Evolutionary conservation across 2,797 vertebrate genomes (phyloP).

Genomic region (Premnoplex brunnescens): DNA sequence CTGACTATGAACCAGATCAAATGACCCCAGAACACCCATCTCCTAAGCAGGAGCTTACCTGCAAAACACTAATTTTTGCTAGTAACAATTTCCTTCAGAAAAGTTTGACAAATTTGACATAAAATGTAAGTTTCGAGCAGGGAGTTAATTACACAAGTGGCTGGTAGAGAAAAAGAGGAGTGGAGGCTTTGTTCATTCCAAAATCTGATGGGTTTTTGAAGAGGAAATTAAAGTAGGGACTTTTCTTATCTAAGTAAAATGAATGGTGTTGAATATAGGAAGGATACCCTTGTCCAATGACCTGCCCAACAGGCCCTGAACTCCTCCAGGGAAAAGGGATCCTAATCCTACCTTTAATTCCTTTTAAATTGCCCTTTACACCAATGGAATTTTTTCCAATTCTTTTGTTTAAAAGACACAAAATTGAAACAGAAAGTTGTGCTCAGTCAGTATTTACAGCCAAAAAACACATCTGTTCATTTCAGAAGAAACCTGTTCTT

Average conservation of each 20-base stretch:
- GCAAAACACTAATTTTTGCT: neutral
- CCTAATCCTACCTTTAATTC: neutral
- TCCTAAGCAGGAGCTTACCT: neutral
- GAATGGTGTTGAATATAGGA: neutral
- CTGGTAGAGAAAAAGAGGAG: neutral
- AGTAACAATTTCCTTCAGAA: neutral
- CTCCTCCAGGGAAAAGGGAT: neutral
- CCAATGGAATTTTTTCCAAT: neutral
- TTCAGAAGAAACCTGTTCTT: neutral
- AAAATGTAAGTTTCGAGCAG: neutral
- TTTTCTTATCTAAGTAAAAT: neutral
- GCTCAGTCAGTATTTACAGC: neutral
- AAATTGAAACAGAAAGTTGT: neutral
- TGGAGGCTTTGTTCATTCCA: neutral
- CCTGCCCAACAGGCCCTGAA: neutral
- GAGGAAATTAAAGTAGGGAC: neutral
- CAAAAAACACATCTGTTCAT: neutral
- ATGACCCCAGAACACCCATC: neutral
- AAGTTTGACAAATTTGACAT: neutral
- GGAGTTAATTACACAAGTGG: neutral
- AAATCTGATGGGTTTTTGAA: neutral
- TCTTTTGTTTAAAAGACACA: neutral
- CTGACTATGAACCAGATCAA: neutral
- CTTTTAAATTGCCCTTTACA: neutral
- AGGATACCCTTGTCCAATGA: neutral